phyloP scores from a whole-genome alignment of 2,113 vertebrate genomes.

The Ammodytes marinus region DNA sequence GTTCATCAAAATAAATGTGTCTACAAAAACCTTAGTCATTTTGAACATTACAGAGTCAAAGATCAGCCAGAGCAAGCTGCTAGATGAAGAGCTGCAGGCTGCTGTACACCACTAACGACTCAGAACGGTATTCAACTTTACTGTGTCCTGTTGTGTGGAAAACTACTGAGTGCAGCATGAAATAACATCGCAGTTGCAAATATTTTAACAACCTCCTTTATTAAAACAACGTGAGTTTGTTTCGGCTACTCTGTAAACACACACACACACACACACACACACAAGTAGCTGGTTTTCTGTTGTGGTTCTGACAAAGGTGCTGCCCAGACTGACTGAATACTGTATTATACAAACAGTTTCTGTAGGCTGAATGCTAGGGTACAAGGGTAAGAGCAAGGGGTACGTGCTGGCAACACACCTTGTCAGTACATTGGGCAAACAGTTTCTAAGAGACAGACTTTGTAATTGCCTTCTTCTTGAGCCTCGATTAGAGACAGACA shows the following conservation, averaged over 20 bases:
- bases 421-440: conserved; percentile 26
- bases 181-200: neutral
- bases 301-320: neutral
- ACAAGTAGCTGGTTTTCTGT: neutral
- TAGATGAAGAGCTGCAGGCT: neutral
- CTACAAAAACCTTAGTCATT: neutral
- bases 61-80: neutral
- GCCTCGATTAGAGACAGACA: conserved; percentile 63
- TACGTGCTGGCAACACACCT: neutral
- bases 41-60: neutral
- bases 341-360: neutral
- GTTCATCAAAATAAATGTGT: neutral
- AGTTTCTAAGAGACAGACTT: conserved; percentile 42
- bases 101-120: neutral
- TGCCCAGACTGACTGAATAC: neutral
- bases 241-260: neutral
- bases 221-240: neutral
- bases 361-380: neutral
- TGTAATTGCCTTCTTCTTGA: conserved; percentile 52
- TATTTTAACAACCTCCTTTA: neutral
- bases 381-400: neutral
- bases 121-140: neutral
- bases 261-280: neutral
- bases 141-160: neutral
- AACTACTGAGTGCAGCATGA: neutral